phyloP scores from a whole-genome alignment of 2,888 invertebrate genomes.

The Tenthredo livida region DNA sequence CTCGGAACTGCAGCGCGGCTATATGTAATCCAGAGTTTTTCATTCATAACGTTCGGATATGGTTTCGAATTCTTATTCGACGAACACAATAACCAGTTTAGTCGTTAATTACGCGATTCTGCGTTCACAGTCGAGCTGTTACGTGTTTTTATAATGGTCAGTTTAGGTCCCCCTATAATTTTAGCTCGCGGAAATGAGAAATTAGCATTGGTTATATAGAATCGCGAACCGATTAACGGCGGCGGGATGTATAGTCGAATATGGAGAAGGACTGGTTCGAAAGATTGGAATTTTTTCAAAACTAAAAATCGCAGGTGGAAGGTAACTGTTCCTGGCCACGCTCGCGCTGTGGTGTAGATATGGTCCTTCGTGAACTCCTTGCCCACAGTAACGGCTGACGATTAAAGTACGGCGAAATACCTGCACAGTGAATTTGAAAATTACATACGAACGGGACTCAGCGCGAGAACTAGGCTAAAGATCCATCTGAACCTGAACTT shows the following conservation, averaged over 20 bases:
- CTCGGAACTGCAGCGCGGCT: background rate
- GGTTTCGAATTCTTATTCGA: conserved; percentile 26
- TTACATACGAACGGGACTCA: conserved; percentile 29
- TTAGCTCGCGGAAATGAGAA: background rate
- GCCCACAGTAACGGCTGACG: background rate
- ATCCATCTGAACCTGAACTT: conserved; percentile 51
- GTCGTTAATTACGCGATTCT: background rate
- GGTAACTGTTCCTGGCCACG: background rate
- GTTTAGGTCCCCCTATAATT: background rate
- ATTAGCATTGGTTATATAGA: background rate
- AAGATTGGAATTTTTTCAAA: background rate
- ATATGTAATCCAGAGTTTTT: conserved; percentile 14
- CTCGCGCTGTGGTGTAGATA: background rate
- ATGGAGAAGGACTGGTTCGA: background rate
- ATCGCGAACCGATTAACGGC: background rate
- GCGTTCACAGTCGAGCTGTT: background rate
- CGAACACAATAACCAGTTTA: background rate
- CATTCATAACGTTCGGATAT: conserved; percentile 2
- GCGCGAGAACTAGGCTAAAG: conserved; percentile 49
- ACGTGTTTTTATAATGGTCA: background rate
- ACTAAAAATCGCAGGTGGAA: background rate
- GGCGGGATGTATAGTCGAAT: background rate
- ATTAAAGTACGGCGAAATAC: background rate
- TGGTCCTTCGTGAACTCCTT: background rate
- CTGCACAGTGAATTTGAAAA: conserved; percentile 46